Evolutionary conservation across 1,140 invertebrate genomes (phyloP), one percentile per base, ranked within the genome.

Genomic region (Sinonovacula constricta): DNA sequence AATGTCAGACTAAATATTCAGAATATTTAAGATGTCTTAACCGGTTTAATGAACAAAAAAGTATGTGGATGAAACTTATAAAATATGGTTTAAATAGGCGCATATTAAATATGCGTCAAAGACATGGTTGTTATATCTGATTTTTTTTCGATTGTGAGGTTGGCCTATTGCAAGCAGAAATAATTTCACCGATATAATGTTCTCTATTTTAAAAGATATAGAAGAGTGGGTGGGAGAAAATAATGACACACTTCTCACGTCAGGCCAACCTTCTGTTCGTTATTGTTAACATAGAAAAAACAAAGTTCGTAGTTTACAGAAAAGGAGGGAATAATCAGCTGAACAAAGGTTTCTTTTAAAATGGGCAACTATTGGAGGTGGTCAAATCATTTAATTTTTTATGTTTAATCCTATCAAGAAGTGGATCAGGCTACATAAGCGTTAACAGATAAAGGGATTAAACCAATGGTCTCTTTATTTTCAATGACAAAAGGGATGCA

Each of bases 231-330:
- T n/a, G n/a, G n/a, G n/a, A n/a, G n/a, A n/a, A n/a, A n/a, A n/a
- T n/a, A n/a, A n/a, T n/a, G n/a, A n/a, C n/a, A n/a, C n/a, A n/a
- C n/a, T n/a, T 54, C 26, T 54, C 4, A 54, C 4, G 4, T n/a
- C 26, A 54, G 53, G 26, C 26, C 53, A 54, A 54, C 53, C 26
- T 7, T 54, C 53, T 5, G 26, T 72, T 1, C 67, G 68, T 24
- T 4, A 68, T 54, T 26, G 63, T 81, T 33, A 81, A 78, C 68
- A 26, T 60, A n/a, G 18, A n/a, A n/a, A n/a, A n/a, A 72, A 71
- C 80, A 51, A 81, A 81, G 57, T 36, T 71, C 28, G 28, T 78
- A 5, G 28, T 63, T 51, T 78, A 78, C 67, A 36, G 18, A 53
- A 70, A 60, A 54, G 67, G 68, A 0, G 60, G 67, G 39, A 3